Conservation (phyloP, 92 coral and sea anemone species). For the Palythoa grandis region DNA sequence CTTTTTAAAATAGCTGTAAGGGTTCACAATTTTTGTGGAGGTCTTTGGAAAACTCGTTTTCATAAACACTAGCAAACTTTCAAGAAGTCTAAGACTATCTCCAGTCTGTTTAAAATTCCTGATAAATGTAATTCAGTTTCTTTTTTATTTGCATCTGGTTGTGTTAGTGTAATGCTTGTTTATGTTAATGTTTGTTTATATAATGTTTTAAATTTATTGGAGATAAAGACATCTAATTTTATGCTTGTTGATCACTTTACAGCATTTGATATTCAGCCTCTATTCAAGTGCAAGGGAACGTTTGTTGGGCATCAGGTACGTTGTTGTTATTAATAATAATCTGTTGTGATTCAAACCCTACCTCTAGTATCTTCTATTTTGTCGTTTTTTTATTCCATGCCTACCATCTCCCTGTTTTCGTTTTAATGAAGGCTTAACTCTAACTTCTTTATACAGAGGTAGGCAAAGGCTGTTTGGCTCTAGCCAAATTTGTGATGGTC, state of each 20-base stretch:
- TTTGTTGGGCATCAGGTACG: constrained; percentile 97
- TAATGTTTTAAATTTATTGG: neutral
- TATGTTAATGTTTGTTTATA: neutral
- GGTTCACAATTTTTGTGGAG: too few relatives aligned
- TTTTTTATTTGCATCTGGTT: too few relatives aligned
- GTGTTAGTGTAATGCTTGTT: too few relatives aligned
- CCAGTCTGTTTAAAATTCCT: too few relatives aligned
- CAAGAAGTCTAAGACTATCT: too few relatives aligned
- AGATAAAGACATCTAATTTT: neutral
- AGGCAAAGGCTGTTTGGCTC: neutral
- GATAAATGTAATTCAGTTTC: too few relatives aligned
- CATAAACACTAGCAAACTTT: too few relatives aligned
- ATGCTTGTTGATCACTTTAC: neutral
- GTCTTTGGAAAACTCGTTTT: too few relatives aligned
- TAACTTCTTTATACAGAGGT: neutral
- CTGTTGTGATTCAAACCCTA: neutral
- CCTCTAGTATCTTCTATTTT: neutral
- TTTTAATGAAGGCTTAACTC: neutral
- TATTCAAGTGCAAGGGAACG: constrained; percentile 98
- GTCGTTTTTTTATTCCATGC: neutral
- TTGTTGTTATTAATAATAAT: neutral
- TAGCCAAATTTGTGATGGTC: neutral
- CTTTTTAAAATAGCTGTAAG: too few relatives aligned
- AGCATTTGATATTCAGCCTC: constrained; percentile 98
- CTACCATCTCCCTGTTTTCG: neutral